Evolutionary conservation across 2,113 vertebrate genomes (phyloP).

Genomic region (Brachionichthys hirsutus): DNA sequence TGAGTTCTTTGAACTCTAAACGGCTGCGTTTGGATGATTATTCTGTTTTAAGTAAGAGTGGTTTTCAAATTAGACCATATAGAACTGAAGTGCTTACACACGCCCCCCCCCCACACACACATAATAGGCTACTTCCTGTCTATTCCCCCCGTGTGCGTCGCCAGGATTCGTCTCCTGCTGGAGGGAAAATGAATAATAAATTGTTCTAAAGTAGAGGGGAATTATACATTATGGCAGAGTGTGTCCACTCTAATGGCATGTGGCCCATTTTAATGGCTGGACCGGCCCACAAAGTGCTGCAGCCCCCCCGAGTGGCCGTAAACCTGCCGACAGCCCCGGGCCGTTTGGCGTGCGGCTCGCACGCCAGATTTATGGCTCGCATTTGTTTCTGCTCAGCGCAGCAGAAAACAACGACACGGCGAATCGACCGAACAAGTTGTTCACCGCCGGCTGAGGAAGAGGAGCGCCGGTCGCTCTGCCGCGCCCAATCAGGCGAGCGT

Average conservation of each 20-base stretch:
- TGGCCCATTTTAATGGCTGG: conserved; percentile 62
- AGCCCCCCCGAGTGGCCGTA: conserved; percentile 42
- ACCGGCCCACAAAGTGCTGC: conserved; percentile 28
- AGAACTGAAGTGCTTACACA: background rate
- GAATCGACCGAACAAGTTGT: conserved; percentile 48
- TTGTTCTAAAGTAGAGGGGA: conserved; percentile 48
- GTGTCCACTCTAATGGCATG: conserved; percentile 66
- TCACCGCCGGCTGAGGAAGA: conserved; percentile 1
- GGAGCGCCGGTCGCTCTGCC: background rate
- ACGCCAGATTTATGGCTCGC: conserved; percentile 61
- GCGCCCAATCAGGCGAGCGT: background rate
- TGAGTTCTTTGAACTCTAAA: conserved; percentile 29
- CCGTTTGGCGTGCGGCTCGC: conserved; percentile 6
- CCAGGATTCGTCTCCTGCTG: conserved; percentile 25
- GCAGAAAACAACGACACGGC: conserved; percentile 35
- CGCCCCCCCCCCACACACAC: conserved; percentile 5
- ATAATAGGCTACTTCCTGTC: conserved; percentile 33
- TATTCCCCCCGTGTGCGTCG: conserved; percentile 22
- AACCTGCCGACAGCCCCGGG: conserved; percentile 47
- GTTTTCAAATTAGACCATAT: conserved; percentile 2
- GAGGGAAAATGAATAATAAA: conserved; percentile 70
- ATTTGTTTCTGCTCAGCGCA: conserved; percentile 56
- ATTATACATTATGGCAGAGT: conserved; percentile 60
- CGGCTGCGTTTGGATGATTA: conserved; percentile 40
- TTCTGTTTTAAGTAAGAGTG: conserved; percentile 24